These are phyloP conservation scores for Tyrannus savana DNA, from an alignment of 2,113 vertebrate genomes.

Conservation along the genomic window DNA sequence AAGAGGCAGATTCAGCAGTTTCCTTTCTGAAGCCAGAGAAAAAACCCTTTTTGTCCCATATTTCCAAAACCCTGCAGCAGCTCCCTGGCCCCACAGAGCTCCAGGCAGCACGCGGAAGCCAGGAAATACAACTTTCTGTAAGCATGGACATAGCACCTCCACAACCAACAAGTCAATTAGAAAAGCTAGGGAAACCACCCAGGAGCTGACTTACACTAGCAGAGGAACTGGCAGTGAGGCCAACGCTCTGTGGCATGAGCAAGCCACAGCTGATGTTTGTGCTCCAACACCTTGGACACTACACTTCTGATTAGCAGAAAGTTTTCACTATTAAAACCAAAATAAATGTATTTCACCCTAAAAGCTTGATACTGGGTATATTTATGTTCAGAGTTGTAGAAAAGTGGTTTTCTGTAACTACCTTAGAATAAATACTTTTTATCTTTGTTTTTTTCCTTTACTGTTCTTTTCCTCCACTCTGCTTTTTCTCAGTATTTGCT, in stretches of 20 bases:
- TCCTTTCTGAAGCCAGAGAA: background rate
- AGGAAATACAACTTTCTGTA: background rate
- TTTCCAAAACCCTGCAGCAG: background rate
- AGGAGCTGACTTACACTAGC: background rate
- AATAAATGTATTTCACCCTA: background rate
- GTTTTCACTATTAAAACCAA: background rate
- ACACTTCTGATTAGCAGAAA: background rate
- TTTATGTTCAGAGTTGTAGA: background rate
- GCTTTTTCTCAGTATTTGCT: background rate
- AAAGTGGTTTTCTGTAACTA: background rate
- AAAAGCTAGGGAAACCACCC: background rate
- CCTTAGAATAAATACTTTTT: background rate
- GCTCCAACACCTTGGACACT: background rate
- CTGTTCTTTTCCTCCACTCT: background rate
- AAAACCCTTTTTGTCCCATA: background rate
- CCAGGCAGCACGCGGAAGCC: background rate
- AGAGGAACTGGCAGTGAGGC: fast-evolving
- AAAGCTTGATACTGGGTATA: background rate
- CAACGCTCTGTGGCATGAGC: background rate
- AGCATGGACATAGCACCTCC: background rate
- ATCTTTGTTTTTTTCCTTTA: background rate
- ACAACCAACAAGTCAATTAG: background rate
- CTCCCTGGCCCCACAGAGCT: background rate
- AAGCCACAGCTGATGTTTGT: background rate
- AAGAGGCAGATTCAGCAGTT: background rate